Conservation (phyloP, 92 coral and sea anemone genomes). For the Epizoanthus fatuus region DNA sequence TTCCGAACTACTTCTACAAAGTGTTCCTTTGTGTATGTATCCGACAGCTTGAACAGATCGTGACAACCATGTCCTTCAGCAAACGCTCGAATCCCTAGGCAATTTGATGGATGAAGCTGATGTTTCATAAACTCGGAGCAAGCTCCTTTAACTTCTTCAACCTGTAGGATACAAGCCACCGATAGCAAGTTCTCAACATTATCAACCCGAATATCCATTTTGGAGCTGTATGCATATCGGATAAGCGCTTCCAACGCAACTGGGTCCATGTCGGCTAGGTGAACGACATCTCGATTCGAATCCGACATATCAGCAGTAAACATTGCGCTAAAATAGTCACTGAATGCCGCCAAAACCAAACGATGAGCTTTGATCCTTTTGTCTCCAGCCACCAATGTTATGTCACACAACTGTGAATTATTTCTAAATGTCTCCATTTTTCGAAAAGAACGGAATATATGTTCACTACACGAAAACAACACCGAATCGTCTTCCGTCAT, state of each 20-base stretch:
- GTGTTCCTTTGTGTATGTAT: slow-evolving; percentile 92
- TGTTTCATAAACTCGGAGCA: slow-evolving; percentile 98
- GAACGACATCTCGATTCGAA: slow-evolving; percentile 79
- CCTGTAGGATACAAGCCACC: slow-evolving; percentile 94
- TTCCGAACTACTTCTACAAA: slow-evolving; percentile 93
- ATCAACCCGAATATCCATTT: slow-evolving; percentile 93
- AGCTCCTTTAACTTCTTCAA: slow-evolving; percentile 91
- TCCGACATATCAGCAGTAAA: slow-evolving; percentile 96
- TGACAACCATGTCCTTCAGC: slow-evolving; percentile 97
- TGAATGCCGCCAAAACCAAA: slow-evolving; percentile 94
- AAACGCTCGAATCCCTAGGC: slow-evolving; percentile 96
- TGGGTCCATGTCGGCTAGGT: slow-evolving; percentile 93
- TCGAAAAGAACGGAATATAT: slow-evolving; percentile 81
- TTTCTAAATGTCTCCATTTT: slow-evolving; percentile 88
- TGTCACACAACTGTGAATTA: slow-evolving; percentile 92
- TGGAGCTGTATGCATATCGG: slow-evolving; percentile 93
- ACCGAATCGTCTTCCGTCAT: slow-evolving; percentile 85
- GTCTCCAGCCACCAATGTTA: slow-evolving; percentile 90
- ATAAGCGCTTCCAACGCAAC: slow-evolving; percentile 90
- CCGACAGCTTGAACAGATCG: slow-evolving; percentile 86
- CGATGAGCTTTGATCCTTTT: slow-evolving; percentile 92
- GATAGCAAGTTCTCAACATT: slow-evolving; percentile 94
- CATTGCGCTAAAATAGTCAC: slow-evolving; percentile 99
- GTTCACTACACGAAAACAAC: slow-evolving; percentile 69
- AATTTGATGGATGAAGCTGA: slow-evolving; percentile 96